Percentiles rank a stretch among this genome's conserved stretches.
phyloP scores from a whole-genome alignment of 1,140 invertebrate species.

The Heliconius hermathena region DNA sequence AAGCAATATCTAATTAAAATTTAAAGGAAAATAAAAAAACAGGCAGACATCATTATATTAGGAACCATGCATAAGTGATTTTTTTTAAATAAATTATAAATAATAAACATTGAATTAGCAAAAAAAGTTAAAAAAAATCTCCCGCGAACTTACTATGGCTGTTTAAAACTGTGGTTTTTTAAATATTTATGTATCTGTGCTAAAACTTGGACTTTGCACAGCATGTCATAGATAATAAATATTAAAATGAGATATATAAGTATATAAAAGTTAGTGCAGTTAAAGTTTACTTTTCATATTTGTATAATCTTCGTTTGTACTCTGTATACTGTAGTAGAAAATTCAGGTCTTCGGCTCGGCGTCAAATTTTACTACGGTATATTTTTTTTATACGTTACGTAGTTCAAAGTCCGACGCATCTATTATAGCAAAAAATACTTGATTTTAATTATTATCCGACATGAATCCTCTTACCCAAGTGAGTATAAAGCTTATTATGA shows the following conservation, averaged over 20 bases:
- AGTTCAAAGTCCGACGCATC: not conserved
- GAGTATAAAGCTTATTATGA: conserved; percentile 28
- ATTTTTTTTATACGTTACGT: not conserved
- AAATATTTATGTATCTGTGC: not conserved
- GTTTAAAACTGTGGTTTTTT: not conserved
- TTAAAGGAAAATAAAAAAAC: too few species aligned
- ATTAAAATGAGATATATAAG: not conserved
- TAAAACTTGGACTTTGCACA: not conserved
- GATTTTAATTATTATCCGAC: not conserved
- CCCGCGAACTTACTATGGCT: too few species aligned
- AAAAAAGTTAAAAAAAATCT: too few species aligned
- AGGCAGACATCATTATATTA: too few species aligned
- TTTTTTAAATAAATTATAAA: too few species aligned
- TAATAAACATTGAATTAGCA: too few species aligned
- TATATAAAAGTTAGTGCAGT: conserved; percentile 3
- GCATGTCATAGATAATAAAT: not conserved
- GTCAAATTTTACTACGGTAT: not conserved
- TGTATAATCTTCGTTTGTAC: not conserved
- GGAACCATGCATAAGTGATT: too few species aligned
- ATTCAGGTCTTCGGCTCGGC: not conserved
- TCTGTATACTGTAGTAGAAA: not conserved
- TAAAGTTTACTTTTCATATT: conserved; percentile 4
- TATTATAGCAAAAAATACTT: not conserved
- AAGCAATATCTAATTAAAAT: too few species aligned
- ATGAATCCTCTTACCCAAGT: conserved; percentile 56